Evolutionary conservation across 2,888 invertebrate genomes (phyloP).

Genomic region (Yponomeuta cagnagella): DNA sequence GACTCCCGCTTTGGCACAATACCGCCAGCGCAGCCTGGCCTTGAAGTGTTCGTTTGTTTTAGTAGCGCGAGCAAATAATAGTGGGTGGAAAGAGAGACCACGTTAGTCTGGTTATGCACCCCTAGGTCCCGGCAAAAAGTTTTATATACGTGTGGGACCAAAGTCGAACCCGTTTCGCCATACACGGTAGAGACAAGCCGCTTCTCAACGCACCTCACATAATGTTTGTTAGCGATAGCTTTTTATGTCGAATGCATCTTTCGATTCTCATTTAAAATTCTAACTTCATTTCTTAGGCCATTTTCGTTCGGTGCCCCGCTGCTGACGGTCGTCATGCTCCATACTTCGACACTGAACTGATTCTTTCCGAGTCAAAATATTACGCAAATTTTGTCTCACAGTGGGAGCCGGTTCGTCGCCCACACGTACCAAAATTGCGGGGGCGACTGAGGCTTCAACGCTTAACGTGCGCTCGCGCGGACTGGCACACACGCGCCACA

Average conservation of each 20-base stretch:
- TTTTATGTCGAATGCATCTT: conserved; percentile 75
- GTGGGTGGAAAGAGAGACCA: conserved; percentile 33
- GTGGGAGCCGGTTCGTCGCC: conserved; percentile 58
- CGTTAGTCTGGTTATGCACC: conserved; percentile 40
- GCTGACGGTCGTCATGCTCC: conserved; percentile 51
- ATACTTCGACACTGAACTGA: conserved; percentile 34
- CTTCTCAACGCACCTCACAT: conserved; percentile 72
- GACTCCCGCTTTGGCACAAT: conserved; percentile 47
- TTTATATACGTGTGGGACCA: conserved; percentile 68
- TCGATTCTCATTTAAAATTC: conserved; percentile 76
- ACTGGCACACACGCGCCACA: conserved; percentile 57
- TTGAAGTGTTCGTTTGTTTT: conserved; percentile 5
- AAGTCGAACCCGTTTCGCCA: conserved; percentile 71
- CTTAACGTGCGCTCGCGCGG: conserved; percentile 66
- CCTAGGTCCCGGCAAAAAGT: conserved; percentile 66
- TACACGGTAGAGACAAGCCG: conserved; percentile 68
- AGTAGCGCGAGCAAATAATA: neutral
- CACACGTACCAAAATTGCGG: conserved; percentile 65
- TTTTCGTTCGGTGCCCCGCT: conserved; percentile 66
- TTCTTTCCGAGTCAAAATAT: conserved; percentile 47
- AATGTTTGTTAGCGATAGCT: conserved; percentile 74
- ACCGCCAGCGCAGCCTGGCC: conserved; percentile 41
- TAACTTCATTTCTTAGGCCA: conserved; percentile 69
- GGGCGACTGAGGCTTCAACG: conserved; percentile 69
- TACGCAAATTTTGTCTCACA: conserved; percentile 61